Evolutionary conservation across 30 jellyfish, hydroid and myxozoan genomes (phyloP).

Genomic region (Aurelia sp.): DNA sequence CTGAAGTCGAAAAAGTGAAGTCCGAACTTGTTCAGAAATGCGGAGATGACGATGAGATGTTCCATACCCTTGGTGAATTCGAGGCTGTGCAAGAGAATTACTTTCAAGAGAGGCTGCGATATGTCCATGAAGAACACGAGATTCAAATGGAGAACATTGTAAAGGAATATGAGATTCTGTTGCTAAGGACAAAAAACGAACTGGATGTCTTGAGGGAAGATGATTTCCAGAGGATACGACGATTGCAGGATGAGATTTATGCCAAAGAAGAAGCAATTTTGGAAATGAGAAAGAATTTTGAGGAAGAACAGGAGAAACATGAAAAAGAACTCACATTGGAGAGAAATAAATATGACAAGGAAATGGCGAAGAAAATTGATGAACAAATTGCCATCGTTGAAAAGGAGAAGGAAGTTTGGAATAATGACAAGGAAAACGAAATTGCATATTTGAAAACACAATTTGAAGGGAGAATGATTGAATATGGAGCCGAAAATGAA

Average conservation of each 20-base stretch:
- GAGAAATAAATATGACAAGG: slow-evolving; percentile 17
- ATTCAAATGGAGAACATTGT: slow-evolving; percentile 27
- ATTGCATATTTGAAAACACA: slow-evolving; percentile 8
- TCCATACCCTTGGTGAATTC: slow-evolving; percentile 48
- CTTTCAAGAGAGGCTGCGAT: slow-evolving; percentile 58
- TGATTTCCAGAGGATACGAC: slow-evolving; percentile 58
- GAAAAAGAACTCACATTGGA: slow-evolving; percentile 32
- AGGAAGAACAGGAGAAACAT: slow-evolving; percentile 7
- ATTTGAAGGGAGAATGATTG: slow-evolving; percentile 32
- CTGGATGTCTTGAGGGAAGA: slow-evolving; percentile 54
- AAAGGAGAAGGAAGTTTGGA: slow-evolving; percentile 47
- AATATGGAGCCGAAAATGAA: slow-evolving; percentile 24
- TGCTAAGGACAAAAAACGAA: slow-evolving; percentile 54
- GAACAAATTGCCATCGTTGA: slow-evolving; percentile 18
- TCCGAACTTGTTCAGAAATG: slow-evolving; percentile 44
- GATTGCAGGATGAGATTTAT: slow-evolving; percentile 66
- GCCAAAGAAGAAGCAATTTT: slow-evolving; percentile 50
- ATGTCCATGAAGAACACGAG: slow-evolving; percentile 66
- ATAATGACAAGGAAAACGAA: slow-evolving; percentile 15
- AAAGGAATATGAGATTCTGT: slow-evolving; percentile 39
- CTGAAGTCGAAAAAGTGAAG: slow-evolving; percentile 56
- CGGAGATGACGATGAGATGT: slow-evolving; percentile 72
- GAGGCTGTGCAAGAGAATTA: slow-evolving; percentile 70
- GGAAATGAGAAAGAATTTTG: slow-evolving; percentile 45
- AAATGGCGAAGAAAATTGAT: slow-evolving; percentile 31